Percentiles rank a stretch among this genome's conserved stretches.
Evolutionary conservation across 1,140 invertebrate species (phyloP).

Genomic region (Ceratina japonica): DNA sequence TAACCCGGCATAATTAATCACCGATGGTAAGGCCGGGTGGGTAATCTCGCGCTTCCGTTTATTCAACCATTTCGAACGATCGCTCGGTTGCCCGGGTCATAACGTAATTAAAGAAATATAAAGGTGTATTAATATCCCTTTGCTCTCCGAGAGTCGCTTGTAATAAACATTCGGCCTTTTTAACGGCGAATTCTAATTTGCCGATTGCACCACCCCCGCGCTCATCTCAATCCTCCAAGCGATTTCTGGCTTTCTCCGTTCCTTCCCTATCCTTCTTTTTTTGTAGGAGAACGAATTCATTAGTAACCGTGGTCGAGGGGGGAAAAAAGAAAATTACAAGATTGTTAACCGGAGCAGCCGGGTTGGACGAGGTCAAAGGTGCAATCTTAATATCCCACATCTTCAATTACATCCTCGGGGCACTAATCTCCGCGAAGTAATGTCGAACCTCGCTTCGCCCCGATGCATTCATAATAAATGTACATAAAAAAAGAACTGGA

Average conservation of each 20-base stretch:
- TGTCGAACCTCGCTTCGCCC: not conserved
- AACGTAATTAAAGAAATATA: slow-evolving; percentile 15
- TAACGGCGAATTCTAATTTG: slow-evolving; percentile 20
- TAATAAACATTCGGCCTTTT: slow-evolving; percentile 37
- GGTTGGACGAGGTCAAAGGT: slow-evolving; percentile 35
- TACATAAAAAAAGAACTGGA: not conserved
- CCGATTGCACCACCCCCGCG: slow-evolving; percentile 8
- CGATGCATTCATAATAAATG: not conserved
- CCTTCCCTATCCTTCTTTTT: not conserved
- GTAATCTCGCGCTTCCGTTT: not conserved
- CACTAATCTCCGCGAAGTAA: slow-evolving; percentile 28
- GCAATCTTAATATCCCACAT: slow-evolving; percentile 44
- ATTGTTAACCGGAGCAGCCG: slow-evolving; percentile 34
- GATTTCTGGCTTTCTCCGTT: not conserved
- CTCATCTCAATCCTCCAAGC: slow-evolving; percentile 12
- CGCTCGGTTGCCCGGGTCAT: no score
- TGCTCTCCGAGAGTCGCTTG: not conserved
- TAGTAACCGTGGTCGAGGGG: slow-evolving; percentile 9
- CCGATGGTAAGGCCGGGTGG: no score
- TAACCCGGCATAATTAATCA: no score
- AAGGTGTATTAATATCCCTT: slow-evolving; percentile 23
- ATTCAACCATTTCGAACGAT: not conserved
- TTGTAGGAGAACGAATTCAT: slow-evolving; percentile 37
- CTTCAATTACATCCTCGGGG: slow-evolving; percentile 39
- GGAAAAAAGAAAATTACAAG: slow-evolving; percentile 29